Conservation (phyloP, 1,140 invertebrate genomes). For the Calycopis cecrops region DNA sequence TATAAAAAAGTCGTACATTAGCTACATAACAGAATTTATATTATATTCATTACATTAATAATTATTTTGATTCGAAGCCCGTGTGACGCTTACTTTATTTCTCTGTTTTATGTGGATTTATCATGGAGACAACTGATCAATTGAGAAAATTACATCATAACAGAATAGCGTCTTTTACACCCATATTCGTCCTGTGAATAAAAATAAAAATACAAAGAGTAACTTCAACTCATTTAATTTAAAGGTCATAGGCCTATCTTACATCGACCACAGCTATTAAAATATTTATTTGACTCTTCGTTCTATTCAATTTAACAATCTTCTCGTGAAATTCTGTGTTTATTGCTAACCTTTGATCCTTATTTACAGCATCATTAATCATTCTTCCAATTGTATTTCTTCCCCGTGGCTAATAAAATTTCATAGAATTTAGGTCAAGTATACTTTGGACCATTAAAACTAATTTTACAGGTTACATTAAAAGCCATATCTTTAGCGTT, state of each 20-base stretch:
- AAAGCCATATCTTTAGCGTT: constrained; percentile 4
- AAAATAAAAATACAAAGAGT: constrained; percentile 17
- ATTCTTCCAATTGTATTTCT: constrained; percentile 64
- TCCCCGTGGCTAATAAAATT: constrained; percentile 53
- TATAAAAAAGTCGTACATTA: too few relatives aligned
- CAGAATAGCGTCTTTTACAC: constrained; percentile 5
- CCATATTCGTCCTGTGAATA: constrained; percentile 23
- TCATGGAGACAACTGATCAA: too few relatives aligned
- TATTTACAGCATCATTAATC: constrained; percentile 34
- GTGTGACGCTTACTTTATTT: too few relatives aligned
- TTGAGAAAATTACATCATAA: too few relatives aligned
- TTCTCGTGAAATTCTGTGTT: constrained; percentile 39
- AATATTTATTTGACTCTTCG: constrained; percentile 58
- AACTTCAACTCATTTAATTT: constrained; percentile 7
- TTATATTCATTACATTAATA: too few relatives aligned
- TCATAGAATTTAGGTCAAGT: constrained; percentile 63
- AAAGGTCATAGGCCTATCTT: constrained; percentile 42
- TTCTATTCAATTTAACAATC: constrained; percentile 60
- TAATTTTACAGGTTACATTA: constrained; percentile 1
- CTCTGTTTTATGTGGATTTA: too few relatives aligned
- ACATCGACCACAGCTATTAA: constrained; percentile 61
- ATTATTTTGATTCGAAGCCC: too few relatives aligned
- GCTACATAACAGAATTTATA: too few relatives aligned
- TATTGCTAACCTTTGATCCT: constrained; percentile 17
- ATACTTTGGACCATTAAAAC: constrained; percentile 16